Conservation (phyloP, 2,113 vertebrate species). For the Sterrhoptilus dennistouni region DNA sequence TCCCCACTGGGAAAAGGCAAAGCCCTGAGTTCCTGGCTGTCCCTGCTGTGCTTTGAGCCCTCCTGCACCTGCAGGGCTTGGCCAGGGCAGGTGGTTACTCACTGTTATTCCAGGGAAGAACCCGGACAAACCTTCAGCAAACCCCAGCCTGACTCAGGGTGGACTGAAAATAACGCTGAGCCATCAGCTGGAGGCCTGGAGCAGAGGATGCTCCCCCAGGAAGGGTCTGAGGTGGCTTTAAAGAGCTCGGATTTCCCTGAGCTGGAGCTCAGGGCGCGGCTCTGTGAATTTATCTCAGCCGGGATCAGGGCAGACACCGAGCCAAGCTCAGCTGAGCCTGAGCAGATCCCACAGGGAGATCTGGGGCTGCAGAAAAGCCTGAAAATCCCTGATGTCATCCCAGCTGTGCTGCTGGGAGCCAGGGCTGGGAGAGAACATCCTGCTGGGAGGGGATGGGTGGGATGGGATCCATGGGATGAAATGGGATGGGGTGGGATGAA, state of each 20-base stretch:
- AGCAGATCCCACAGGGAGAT: not conserved
- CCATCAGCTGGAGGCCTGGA: not conserved
- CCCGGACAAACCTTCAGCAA: not conserved
- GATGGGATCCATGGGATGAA: not conserved
- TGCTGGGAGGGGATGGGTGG: not conserved
- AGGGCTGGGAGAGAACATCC: not conserved
- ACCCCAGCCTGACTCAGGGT: not conserved
- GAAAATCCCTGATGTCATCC: not conserved
- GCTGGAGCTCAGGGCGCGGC: not conserved
- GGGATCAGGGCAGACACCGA: not conserved
- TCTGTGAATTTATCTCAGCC: not conserved
- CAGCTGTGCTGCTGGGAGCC: not conserved
- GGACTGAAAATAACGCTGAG: not conserved
- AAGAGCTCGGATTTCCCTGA: accelerated
- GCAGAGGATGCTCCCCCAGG: not conserved
- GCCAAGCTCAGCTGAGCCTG: not conserved
- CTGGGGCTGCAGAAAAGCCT: not conserved
- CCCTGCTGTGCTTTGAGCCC: not conserved
- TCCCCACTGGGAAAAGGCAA: not conserved
- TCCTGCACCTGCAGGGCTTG: not conserved
- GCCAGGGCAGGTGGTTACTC: not conserved
- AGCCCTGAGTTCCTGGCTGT: not conserved
- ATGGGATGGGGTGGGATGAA: not conserved
- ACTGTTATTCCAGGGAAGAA: not conserved
- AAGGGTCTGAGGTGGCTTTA: not conserved